Evolutionary conservation across 37 sponge, comb jelly and placozoan species (phyloP), one percentile per base, ranked within the genome.

Genomic region (Halisarca cf. caerulea): DNA sequence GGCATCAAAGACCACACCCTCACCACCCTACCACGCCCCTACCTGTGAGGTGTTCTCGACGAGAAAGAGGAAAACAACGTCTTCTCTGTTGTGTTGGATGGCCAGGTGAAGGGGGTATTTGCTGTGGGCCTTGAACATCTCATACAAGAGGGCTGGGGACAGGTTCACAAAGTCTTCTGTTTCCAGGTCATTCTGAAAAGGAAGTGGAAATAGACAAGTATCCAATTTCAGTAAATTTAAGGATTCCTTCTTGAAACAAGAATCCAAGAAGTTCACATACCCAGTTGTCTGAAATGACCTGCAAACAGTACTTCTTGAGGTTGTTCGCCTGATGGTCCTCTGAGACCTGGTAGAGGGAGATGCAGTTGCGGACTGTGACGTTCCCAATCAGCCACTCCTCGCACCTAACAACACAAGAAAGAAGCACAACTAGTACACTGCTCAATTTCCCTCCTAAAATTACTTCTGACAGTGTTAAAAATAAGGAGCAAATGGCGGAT

Each of bases 81-180:
- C 97, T 40, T 97, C 97, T 24, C 97, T 59, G 20, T 80, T 51
- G 74, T 97, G 95, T 68, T 90, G 89, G 40, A 97, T 92, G 80
- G 97, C 97, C 42, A 97, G 89, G 86, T 97, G 95, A 28, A 97
- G 95, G 14, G 97, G 97, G 73, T 68, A 94, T 11, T 58, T n/a
- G 24, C 89, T 83, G 82, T 92, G 96, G 0, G 93, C 93, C 84
- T 97, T 97, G 78, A 97, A 97, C 95, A 97, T 97, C 64, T 97
- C 93, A 69, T 94, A 97, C 34, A 97, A 81, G 44, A 97, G 87
- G 1, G 88, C 86, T 38, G 95, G 92, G 44, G 73, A 95, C 82
- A 97, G 89, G 17, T 80, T 74, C 21, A 90, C 88, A 90, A 97
- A 97, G 61, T 90, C 90, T 24, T 79, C 92, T 2, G 95, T 94